A percentile compares a stretch with the other conserved stretches of the same genome.
Conservation (phyloP, 2,113 vertebrate species). For the Bubo blakistoni region DNA sequence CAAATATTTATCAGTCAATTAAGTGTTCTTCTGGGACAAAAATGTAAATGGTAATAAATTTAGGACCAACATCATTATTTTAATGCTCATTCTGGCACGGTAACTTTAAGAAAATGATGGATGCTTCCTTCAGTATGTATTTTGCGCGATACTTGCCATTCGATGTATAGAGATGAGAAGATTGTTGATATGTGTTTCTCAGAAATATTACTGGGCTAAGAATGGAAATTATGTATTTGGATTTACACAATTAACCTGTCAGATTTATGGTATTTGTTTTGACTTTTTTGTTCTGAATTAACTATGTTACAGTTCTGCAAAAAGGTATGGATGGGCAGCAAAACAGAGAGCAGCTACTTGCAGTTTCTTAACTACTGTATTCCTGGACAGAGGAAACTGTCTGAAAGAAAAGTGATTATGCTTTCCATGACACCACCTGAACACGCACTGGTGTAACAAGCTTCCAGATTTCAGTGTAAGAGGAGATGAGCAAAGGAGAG, state of each 20-base stretch:
- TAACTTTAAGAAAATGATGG: background rate
- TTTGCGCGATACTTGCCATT: background rate
- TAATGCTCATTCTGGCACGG: background rate
- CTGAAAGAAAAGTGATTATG: background rate
- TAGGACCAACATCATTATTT: background rate
- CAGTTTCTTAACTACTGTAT: background rate
- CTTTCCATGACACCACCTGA: background rate
- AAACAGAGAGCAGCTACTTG: background rate
- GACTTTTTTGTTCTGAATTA: background rate
- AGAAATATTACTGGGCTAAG: background rate
- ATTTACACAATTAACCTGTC: background rate
- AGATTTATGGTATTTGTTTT: background rate
- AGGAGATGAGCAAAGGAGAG: background rate
- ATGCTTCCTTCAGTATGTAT: background rate
- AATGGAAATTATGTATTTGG: background rate
- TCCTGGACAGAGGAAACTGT: background rate
- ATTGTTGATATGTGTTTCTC: background rate
- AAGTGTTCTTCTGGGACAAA: background rate
- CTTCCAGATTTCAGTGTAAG: background rate
- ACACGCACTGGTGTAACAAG: background rate
- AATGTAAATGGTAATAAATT: background rate
- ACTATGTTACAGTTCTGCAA: background rate
- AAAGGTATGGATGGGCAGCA: background rate
- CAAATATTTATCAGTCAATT: background rate
- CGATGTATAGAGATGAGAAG: background rate